Base-by-base conservation (phyloP, 2,113 vertebrate species). In the Daphoenositta chrysoptera region DNA sequence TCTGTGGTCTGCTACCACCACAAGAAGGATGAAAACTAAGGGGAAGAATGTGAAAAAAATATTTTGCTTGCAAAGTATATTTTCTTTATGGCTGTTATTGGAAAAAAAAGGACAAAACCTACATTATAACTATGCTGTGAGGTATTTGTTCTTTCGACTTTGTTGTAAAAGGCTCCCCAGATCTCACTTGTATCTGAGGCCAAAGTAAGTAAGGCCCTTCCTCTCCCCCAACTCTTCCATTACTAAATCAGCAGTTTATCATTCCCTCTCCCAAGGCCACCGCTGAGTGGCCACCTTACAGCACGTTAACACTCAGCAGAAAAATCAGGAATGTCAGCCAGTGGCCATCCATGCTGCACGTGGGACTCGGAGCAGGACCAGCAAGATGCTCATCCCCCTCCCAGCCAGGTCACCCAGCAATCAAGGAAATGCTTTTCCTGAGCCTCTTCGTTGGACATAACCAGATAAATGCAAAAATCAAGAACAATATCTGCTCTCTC, bases 161-260 rank as follows among this genome's bases (percentile, higher is more conserved):
- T 92, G 61, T 26, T 88, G 69, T 69, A 93, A 72, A 93, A 90
- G 45, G 68, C 85, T 95, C 88, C 56, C 44, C 73, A 79, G 31
- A 54, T 80, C 82, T 91, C 87, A 91, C 71, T 35, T 22, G 1
- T 30, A 56, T 63, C 64, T 9, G 5, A 86, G 76, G 87, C 82
- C 93, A 96, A 86, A 93, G 64, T 85, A 92, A 95, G 78, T 91
- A 94, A 92, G 60, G 76, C 45, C 26, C 39, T 90, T 97, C 76
- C 85, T 92, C 66, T 91, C 44, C 85, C 39, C 44, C 27, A 48
- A 18, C 28, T 81, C 91, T 87, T 83, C 65, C 82, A 56, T 66
- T 95, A 71, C 82, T 66, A 83, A 85, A 71, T 75, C 54, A 94
- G 82, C 70, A 94, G 58, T 80, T 93, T 58, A 57, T 56, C 70